Conservation (phyloP, 1,140 invertebrate species). For the Cardiocondyla obscurior region DNA sequence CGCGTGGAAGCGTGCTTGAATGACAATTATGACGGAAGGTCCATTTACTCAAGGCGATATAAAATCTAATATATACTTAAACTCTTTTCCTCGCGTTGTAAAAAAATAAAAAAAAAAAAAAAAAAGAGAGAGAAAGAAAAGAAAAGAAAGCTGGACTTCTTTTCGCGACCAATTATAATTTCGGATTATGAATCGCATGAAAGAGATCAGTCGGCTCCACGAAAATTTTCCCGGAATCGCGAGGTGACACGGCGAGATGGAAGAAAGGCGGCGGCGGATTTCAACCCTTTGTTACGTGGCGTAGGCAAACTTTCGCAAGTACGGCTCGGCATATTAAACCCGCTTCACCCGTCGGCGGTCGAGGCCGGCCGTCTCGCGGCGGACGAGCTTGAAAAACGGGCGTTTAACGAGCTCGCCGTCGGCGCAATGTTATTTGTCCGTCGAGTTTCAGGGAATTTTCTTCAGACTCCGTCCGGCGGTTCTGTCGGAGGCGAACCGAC, state of each 20-base stretch:
- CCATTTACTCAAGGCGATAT: not conserved
- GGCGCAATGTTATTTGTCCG: conserved; percentile 30
- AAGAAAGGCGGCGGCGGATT: conserved; percentile 26
- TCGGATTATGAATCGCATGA: conserved; percentile 66
- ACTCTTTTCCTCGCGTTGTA: not conserved
- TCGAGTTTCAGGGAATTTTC: conserved; percentile 22
- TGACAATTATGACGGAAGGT: not conserved
- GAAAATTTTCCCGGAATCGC: not conserved
- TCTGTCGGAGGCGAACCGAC: not conserved
- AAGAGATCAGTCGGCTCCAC: conserved; percentile 38
- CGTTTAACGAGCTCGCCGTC: conserved; percentile 42
- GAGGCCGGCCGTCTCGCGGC: not conserved
- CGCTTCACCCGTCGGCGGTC: not conserved
- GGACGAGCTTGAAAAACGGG: conserved; percentile 30
- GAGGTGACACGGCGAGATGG: not conserved
- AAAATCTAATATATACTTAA: not conserved
- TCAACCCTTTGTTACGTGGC: conserved; percentile 26
- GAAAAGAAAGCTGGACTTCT: not conserved
- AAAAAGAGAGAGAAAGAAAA: too few species aligned
- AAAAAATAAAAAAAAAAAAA: too few species aligned
- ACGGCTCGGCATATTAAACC: conserved; percentile 29
- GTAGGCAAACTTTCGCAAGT: conserved; percentile 20
- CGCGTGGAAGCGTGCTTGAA: not conserved
- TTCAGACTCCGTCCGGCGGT: not conserved
- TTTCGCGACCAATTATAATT: conserved; percentile 58